Evolutionary conservation across 2,113 vertebrate genomes (phyloP), one percentile per base, ranked within the genome.

Genomic region (Pachypanchax playfairii): DNA sequence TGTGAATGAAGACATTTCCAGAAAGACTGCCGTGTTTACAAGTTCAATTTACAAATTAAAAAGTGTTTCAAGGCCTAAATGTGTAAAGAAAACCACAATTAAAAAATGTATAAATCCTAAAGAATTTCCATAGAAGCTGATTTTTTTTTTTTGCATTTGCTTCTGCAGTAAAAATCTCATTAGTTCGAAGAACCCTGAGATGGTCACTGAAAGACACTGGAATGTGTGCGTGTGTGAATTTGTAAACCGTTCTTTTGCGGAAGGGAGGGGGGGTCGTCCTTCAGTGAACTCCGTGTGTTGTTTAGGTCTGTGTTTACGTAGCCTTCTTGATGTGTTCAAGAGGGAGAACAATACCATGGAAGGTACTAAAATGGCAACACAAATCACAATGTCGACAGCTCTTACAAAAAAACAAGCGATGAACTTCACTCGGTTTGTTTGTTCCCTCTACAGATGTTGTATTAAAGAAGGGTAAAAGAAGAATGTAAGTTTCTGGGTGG

Each of bases 211-310:
- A 69, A 68, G 70, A 78, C 46, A 49, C 14, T 14, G 80, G 71
- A 82, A 80, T 84, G 78, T 77, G 76, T 79, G 62, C 3, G 51
- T 60, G 67, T 44, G 24, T 54, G 36, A 54, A 49, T 70, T 73
- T 77, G 65, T 75, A 77, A 64, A 53, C 61, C 43, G 48, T 69
- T 43, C 14, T 73, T 36, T 35, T 66, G 65, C 70, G 79, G 85
- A 88, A 85, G 86, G 85, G 89, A 84, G 89, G 78, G 89, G 78
- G 60, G 73, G 70, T 75, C 61, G 75, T 83, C 85, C 64, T 80
- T 84, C 71, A 65, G 8, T 75, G 46, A 35, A 57, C 59, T 53
- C 31, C 12, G 61, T 0, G 33, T 60, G 64, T 80, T 81, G 73
- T 83, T 84, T 47, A 73, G 80, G 43, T 77, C 70, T n/a, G 28